Base-by-base conservation (phyloP, 2,113 vertebrate species). In the Smithornis capensis region DNA sequence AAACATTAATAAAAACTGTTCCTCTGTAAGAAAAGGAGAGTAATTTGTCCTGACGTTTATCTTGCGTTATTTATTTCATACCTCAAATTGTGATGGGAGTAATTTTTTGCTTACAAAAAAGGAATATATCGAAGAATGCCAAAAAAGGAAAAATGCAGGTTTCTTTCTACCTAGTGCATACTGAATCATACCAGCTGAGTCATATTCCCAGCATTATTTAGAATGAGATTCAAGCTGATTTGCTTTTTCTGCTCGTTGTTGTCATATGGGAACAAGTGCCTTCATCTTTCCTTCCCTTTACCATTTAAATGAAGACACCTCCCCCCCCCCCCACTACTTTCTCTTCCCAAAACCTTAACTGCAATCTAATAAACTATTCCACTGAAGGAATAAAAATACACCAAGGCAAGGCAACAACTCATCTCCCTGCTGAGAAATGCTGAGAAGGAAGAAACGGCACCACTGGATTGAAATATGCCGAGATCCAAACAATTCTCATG, bases 171-270 rank as follows among this genome's bases (percentile, higher is more conserved):
- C 92, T 90, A 90, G 70, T 4, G 22, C 55, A 63, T 65, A 89
- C 45, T 96, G 91, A 97, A 89, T 97, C 92, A 85, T 37, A 71
- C 64, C 33, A 79, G 82, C 40, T 93, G 69, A 97, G 77, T 96
- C 89, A 96, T 23, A 96, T 80, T 65, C 69, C 73, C 65, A 59
- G 40, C 40, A 94, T 90, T 94, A 92, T 93, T 96, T 60, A 95
- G 73, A 94, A 96, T 89, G 88, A 83, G 94, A 95, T 92, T 93
- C 83, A 89, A 81, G 47, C 68, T 35, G 81, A 97, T 95, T 95
- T 17, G 77, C 55, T 96, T 63, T 73, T 44, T 85, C 56, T 92
- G 65, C 73, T 91, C 42, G 56, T 52, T 37, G 50, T 4, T 95
- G 69, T 97, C 90, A 94, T 44, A 47, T 11, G 55, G 35, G 82